Conservation (phyloP, 2,113 vertebrate species). For the Prinia subflava region DNA sequence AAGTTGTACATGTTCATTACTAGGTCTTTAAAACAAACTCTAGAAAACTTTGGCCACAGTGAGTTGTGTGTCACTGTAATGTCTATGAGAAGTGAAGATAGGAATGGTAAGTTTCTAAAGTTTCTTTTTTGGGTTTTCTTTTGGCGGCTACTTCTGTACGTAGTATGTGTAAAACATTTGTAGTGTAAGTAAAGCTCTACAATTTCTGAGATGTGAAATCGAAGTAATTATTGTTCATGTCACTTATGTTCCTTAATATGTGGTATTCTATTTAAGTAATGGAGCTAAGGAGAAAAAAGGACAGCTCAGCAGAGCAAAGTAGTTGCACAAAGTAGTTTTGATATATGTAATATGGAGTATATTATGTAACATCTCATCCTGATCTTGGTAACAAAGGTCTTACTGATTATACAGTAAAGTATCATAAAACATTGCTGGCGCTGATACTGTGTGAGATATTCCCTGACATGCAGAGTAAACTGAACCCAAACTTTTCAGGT, state of each 20-base stretch:
- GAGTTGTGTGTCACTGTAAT: not conserved
- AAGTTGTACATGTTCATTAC: not conserved
- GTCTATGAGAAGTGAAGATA: not conserved
- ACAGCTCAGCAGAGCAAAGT: not conserved
- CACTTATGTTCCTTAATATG: not conserved
- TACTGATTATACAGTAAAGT: not conserved
- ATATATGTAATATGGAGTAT: not conserved
- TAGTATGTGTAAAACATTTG: not conserved
- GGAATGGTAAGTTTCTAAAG: not conserved
- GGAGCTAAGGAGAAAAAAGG: not conserved
- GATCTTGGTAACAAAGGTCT: not conserved
- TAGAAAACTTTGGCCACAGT: not conserved
- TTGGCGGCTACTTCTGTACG: not conserved
- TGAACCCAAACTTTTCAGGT: not conserved
- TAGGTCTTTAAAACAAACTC: not conserved
- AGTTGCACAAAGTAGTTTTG: not conserved
- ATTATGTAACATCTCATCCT: not conserved
- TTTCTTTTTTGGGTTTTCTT: not conserved
- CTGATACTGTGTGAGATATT: not conserved
- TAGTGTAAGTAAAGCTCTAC: not conserved
- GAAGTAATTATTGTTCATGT: not conserved
- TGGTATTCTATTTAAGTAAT: not conserved
- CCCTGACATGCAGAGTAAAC: accelerated
- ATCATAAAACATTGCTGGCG: not conserved
- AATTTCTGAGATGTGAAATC: not conserved